Base-by-base conservation (phyloP, 1,140 invertebrate genomes). In the Physella acuta region DNA sequence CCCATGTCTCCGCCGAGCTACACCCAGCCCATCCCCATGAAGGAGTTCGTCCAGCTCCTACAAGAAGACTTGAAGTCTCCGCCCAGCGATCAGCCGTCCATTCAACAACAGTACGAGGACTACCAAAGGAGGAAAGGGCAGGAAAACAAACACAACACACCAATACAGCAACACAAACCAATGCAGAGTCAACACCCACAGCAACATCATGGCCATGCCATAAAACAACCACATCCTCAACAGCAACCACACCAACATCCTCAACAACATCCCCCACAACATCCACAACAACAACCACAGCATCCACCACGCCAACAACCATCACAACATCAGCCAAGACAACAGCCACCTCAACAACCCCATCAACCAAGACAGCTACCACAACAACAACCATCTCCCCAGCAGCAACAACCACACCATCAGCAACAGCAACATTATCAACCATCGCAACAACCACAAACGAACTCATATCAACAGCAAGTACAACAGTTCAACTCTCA, bases 321-420 rank as follows among this genome's bases (percentile, higher is more conserved):
- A 34, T 28, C 3, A 16, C 30, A 17, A 30, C 58, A 28, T 14
- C 58, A 60, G 58, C 58, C 16, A 20, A 28, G 30, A 34, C 33
- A 60, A 31, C 33, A 4, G 58, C 30, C 26, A 60, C 58, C 26
- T 31, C 26, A 60, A 11, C 26, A 20, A 14, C 58, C 3, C 33
- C 33, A 60, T 4, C 30, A 33, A 24, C 28, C 64, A 53, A 11
- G 61, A 62, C 52, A 58, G 70, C 49, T 61, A 70, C 31, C 59
- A 53, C 59, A 51, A 26, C 34, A 49, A 49, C 39, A 16, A 16
- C n/a, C 60, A 30, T 24, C 14, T 17, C n/a, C 11, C 28, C 28
- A 55, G 26, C 64, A 67, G 39, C 64, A 37, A 3, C 33, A 56
- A 26, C 51, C n/a, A 36, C 62, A 52, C 3, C 44, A 30, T 52